Conservation (phyloP, 2,797 vertebrate species). For the Hoplostethus mediterraneus region DNA sequence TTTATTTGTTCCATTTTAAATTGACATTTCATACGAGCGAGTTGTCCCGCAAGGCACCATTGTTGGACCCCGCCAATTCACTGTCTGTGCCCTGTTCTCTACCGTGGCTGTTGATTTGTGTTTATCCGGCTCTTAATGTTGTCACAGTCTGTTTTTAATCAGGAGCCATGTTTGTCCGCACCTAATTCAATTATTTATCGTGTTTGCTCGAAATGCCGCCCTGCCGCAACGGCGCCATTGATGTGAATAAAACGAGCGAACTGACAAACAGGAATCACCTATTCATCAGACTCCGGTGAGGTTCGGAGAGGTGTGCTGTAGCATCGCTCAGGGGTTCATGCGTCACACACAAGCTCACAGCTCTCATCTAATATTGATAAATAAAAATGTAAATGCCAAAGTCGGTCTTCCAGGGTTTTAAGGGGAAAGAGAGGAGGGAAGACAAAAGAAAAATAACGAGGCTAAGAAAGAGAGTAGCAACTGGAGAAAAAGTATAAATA, state of each 20-base stretch:
- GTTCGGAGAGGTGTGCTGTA: constrained; percentile 1
- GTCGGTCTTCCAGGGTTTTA: constrained; percentile 7
- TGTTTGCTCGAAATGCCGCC: constrained; percentile 54
- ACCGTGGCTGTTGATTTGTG: constrained; percentile 27
- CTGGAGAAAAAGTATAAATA: constrained; percentile 35
- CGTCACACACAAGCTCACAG: constrained; percentile 3
- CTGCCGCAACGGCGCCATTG: background rate
- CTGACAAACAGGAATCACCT: background rate
- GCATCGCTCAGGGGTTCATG: constrained; percentile 34
- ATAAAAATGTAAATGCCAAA: constrained; percentile 32
- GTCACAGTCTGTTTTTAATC: constrained; percentile 66
- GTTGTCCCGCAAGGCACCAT: constrained; percentile 41
- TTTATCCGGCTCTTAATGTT: constrained; percentile 47
- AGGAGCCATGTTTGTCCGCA: constrained; percentile 55
- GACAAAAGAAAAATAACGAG: constrained; percentile 24
- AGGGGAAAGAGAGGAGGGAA: constrained; percentile 3
- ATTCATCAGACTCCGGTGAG: background rate
- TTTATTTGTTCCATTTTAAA: constrained; percentile 44
- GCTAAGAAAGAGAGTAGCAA: constrained; percentile 17
- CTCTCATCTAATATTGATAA: constrained; percentile 43
- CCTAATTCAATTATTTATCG: constrained; percentile 66
- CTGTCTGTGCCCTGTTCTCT: constrained; percentile 10
- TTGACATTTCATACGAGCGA: background rate
- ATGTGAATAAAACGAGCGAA: background rate
- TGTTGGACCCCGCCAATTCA: constrained; percentile 37